A percentile compares a stretch with the other conserved stretches of the same genome.
phyloP scores from a whole-genome alignment of 2,888 invertebrate genomes.

The Tenthredo scrophulariae region DNA sequence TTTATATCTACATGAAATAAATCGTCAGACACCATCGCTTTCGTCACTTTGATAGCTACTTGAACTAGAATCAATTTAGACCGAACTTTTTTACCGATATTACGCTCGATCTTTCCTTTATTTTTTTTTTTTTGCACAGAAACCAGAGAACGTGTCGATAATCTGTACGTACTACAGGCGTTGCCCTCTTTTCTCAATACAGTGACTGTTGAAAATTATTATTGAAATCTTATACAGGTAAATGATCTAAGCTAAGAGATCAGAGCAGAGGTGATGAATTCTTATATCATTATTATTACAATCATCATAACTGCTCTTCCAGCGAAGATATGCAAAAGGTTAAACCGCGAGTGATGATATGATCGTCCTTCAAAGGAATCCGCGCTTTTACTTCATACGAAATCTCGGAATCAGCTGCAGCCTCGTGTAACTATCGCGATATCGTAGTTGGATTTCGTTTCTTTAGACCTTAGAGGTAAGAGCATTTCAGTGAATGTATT shows the following conservation, averaged over 20 bases:
- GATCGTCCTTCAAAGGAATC: slow-evolving; percentile 26
- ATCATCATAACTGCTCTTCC: background rate
- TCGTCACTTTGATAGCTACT: background rate
- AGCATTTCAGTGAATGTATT: background rate
- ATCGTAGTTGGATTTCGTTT: background rate
- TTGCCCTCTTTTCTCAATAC: background rate
- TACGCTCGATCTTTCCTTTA: background rate
- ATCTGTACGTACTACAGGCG: background rate
- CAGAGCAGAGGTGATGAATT: background rate
- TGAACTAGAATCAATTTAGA: background rate
- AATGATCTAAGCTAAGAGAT: background rate
- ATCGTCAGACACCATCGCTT: background rate
- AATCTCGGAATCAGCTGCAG: background rate
- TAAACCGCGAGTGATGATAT: background rate
- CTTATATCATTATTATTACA: background rate
- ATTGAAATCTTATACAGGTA: background rate
- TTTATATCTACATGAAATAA: background rate
- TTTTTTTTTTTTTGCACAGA: background rate
- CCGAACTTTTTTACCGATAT: background rate
- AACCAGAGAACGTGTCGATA: background rate
- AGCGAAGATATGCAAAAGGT: slow-evolving; percentile 3
- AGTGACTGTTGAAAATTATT: background rate
- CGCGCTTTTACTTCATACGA: background rate
- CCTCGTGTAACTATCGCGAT: background rate
- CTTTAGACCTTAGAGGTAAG: background rate